phyloP scores from a whole-genome alignment of 1,140 invertebrate species.

The Ylistrum balloti region DNA sequence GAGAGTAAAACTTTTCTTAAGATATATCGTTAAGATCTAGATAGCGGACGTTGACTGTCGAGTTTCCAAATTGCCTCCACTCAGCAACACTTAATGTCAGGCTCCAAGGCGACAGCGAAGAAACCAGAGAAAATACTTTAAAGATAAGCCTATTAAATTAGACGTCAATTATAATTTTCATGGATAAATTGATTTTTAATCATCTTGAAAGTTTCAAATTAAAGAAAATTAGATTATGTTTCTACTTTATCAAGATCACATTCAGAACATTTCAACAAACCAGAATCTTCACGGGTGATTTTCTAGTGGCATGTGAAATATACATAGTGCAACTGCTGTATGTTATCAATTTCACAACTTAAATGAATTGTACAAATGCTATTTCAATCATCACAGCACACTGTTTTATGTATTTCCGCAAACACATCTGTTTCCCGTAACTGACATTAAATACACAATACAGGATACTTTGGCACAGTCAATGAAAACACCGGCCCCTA shows the following conservation, averaged over 20 bases:
- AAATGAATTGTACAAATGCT: conserved; percentile 13
- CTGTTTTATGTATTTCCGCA: neutral
- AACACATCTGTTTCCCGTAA: neutral
- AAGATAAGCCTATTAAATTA: neutral
- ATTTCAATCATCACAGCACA: neutral
- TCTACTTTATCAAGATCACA: neutral
- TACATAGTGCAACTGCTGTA: neutral
- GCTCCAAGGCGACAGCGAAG: neutral
- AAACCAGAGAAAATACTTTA: neutral
- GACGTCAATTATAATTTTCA: neutral
- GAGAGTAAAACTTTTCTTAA: neutral
- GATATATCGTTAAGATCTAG: neutral
- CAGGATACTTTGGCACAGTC: no score
- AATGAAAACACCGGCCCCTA: no score
- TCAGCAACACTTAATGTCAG: neutral
- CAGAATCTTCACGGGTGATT: no score
- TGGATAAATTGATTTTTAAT: neutral
- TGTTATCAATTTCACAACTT: conserved; percentile 16
- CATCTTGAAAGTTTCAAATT: neutral
- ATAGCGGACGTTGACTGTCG: neutral
- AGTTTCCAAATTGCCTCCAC: neutral
- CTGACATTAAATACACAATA: neutral
- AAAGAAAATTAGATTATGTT: neutral
- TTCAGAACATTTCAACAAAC: no score
- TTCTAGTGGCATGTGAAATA: no score